Base-by-base conservation (phyloP, 2,113 vertebrate species). In the Pandion haliaetus region DNA sequence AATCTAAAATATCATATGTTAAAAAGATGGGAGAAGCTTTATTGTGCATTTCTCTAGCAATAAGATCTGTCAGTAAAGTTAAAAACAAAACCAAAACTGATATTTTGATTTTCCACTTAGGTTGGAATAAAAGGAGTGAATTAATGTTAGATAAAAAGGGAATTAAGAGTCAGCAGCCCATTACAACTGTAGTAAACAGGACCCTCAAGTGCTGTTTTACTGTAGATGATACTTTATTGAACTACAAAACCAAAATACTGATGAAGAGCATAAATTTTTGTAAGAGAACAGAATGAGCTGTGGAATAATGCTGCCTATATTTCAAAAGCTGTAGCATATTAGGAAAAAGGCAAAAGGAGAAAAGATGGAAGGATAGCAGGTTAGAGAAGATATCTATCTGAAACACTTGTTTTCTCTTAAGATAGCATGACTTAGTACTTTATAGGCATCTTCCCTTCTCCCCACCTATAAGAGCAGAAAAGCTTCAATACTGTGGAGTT, bases 401-500 rank as follows among this genome's bases (percentile, higher is more conserved):
- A 54, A 26, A n/a, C 10, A 15, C 6, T 61, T 19, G 12, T 50
- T 69, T 83, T 17, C 57, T 57, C 29, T 61, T 11, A 70, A 9
- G 21, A 26, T 7, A 20, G n/a, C 25, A 42, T 4, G 21, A 32
- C 14, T 55, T 40, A n/a, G 44, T 61, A 38, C 14, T 62, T 50
- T 0, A 14, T 5, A 26, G 44, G 28, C 4, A 6, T 20, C 49
- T 49, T 80, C 31, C 54, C 29, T 63, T 52, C 34, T 34, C 32
- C 44, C 36, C 8, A 1, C 8, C 36, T n/a, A 12, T 10, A 52
- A 25, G 31, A 34, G 13, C 72, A 58, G 57, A 63, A 49, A 11
- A 34, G 17, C 12, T 17, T 55, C 54, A 63, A 2, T 45, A 9
- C 25, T 10, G 9, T 0, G n/a, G 25, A 32, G 24, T 3, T 1